Evolutionary conservation across 2,113 vertebrate genomes (phyloP).

Genomic region (Turdus rufiventris): DNA sequence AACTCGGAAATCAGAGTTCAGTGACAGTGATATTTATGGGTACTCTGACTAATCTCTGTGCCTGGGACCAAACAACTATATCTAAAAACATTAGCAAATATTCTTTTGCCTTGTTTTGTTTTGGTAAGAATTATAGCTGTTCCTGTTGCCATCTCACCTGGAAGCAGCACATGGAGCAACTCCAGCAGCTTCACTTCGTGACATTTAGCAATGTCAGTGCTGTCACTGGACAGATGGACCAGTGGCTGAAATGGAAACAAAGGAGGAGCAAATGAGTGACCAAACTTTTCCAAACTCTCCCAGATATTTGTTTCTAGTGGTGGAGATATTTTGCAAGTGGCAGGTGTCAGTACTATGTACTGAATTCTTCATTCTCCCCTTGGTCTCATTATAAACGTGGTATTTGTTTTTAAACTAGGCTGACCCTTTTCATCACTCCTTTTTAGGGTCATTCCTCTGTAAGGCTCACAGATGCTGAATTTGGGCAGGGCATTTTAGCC

Average conservation of each 20-base stretch:
- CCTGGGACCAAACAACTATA: not conserved
- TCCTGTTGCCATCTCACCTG: slow-evolving; percentile 1
- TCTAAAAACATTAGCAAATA: not conserved
- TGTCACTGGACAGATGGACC: not conserved
- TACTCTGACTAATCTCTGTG: not conserved
- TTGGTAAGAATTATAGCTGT: not conserved
- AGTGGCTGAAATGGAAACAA: not conserved
- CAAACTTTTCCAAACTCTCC: not conserved
- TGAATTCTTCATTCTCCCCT: slow-evolving; percentile 3
- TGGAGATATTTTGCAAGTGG: slow-evolving; percentile 26
- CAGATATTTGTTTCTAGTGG: not conserved
- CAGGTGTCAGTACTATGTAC: slow-evolving; percentile 7
- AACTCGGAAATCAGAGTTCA: not conserved
- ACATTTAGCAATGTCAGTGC: not conserved
- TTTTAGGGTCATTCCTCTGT: not conserved
- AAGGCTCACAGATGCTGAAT: not conserved
- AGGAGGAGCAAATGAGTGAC: not conserved
- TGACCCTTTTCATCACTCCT: slow-evolving; percentile 28
- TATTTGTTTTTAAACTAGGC: slow-evolving; percentile 3
- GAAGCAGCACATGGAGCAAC: not conserved
- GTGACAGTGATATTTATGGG: not conserved
- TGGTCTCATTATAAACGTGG: not conserved
- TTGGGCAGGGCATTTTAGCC: not conserved
- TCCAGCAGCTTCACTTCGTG: not conserved
- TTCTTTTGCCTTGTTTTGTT: not conserved